Evolutionary conservation across 1,140 invertebrate genomes (phyloP).

Genomic region (Hesperophylax magnus): DNA sequence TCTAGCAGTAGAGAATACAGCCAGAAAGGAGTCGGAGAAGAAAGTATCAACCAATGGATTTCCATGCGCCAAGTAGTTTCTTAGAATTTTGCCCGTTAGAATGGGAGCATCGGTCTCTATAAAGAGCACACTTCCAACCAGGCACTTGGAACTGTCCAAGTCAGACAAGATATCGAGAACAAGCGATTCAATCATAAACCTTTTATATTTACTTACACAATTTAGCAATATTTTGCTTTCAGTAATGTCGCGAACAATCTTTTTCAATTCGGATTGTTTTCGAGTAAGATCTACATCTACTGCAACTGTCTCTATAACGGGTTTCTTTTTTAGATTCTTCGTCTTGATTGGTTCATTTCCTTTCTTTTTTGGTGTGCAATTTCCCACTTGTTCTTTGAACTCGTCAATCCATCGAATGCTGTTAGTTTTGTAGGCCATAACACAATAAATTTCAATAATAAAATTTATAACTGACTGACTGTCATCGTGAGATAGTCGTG

Average conservation of each 20-base stretch:
- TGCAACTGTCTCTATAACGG: not conserved
- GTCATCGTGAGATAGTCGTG: not conserved
- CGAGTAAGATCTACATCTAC: not conserved
- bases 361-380: not conserved
- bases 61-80: slow-evolving; percentile 21
- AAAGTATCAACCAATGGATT: not conserved
- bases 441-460: not conserved
- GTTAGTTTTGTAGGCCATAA: not conserved
- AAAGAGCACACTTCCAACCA: not conserved
- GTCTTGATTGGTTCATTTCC: not conserved
- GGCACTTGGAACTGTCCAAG: slow-evolving; percentile 5
- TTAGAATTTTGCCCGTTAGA: not conserved
- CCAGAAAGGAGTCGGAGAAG: not conserved
- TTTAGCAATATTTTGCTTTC: not conserved
- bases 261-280: no score
- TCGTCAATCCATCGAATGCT: slow-evolving; percentile 5
- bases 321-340: not conserved
- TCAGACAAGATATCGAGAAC: slow-evolving; percentile 4
- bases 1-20: not conserved
- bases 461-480: no score
- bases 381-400: not conserved
- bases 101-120: not conserved
- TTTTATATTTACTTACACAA: not conserved
- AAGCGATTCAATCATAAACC: not conserved
- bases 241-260: not conserved